Evolutionary conservation across 2,113 vertebrate species (phyloP).

Genomic region (Connochaetes taurinus): DNA sequence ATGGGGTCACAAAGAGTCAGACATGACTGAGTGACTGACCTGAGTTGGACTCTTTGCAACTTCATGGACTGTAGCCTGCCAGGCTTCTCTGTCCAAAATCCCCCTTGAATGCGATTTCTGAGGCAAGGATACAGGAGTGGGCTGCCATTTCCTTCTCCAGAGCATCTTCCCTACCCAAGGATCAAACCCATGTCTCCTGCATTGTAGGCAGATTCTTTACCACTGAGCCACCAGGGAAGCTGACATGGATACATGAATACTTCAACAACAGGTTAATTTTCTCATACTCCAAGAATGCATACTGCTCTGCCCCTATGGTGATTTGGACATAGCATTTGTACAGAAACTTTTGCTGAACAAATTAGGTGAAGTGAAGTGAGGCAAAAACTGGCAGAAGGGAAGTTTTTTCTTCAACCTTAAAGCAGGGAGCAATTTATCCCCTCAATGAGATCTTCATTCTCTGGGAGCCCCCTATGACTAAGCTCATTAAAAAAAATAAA

Average conservation of each 20-base stretch:
- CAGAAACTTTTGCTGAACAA: constrained; percentile 48
- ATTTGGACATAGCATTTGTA: constrained; percentile 22
- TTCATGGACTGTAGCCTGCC: neutral
- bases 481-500: constrained; percentile 61
- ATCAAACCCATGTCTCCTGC: neutral
- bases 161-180: neutral
- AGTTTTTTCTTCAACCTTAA: constrained; percentile 38
- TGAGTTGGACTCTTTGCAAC: neutral
- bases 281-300: neutral
- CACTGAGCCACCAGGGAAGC: neutral
- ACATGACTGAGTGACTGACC: fast-evolving
- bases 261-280: neutral
- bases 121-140: neutral
- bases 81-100: neutral
- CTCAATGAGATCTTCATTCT: constrained; percentile 53
- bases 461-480: constrained; percentile 34
- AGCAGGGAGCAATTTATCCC: constrained; percentile 41
- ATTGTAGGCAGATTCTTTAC: neutral
- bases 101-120: neutral
- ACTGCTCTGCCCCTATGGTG: neutral
- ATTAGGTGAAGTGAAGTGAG: constrained; percentile 61
- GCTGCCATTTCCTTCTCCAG: neutral
- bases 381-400: constrained; percentile 41
- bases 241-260: neutral
- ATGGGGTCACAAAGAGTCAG: too few relatives aligned